phyloP scores from a whole-genome alignment of 2,888 invertebrate genomes.

The Galerucella calmariensis region DNA sequence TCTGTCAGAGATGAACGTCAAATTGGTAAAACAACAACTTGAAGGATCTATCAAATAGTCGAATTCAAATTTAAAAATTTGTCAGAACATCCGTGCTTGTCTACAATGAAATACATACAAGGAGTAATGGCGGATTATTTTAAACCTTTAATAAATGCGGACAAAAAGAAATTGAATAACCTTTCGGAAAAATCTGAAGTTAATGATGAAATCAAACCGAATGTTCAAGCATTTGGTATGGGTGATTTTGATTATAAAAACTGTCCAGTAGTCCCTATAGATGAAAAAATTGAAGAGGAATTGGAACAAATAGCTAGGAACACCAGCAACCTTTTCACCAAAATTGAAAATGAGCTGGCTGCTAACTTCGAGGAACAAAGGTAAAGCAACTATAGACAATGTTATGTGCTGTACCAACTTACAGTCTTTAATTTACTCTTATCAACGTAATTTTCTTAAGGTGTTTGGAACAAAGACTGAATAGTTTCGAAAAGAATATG shows the following conservation, averaged over 20 bases:
- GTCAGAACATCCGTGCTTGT: neutral
- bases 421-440: too few relatives aligned
- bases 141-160: slow-evolving; percentile 23
- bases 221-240: slow-evolving; percentile 34
- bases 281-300: slow-evolving; percentile 35
- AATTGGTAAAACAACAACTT: neutral
- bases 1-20: neutral
- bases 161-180: neutral
- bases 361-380: slow-evolving; percentile 40
- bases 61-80: neutral
- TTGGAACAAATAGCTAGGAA: slow-evolving; percentile 39
- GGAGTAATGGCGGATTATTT: slow-evolving; percentile 39
- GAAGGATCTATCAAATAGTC: neutral
- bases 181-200: neutral
- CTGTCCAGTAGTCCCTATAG: neutral
- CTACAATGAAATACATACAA: slow-evolving; percentile 41
- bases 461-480: slow-evolving; percentile 27
- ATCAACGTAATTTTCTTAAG: neutral
- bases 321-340: slow-evolving; percentile 41
- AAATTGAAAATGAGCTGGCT: slow-evolving; percentile 46
- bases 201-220: neutral
- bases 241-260: slow-evolving; percentile 44
- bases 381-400: neutral
- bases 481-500: slow-evolving; percentile 31
- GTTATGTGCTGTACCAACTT: too few relatives aligned